Base-by-base conservation (phyloP, 1,140 invertebrate genomes). In the Theocolax elegans region DNA sequence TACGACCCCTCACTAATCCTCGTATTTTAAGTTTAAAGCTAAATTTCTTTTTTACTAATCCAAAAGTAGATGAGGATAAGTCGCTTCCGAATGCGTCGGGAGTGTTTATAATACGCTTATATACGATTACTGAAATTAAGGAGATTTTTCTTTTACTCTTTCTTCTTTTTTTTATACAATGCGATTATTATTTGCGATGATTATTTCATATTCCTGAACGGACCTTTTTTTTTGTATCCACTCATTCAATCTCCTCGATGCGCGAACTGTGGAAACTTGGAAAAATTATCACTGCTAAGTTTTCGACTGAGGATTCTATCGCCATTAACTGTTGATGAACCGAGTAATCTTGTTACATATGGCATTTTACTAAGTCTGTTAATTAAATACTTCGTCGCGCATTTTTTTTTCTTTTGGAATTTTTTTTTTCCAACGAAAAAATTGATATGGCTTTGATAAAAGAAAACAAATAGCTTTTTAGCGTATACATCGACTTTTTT, bases 91-190 rank as follows among this genome's bases (percentile, higher is more conserved):
- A 19, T 2, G 2, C 2, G 27, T 15, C 31, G 63, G 12, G 63
- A 25, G 49, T 17, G 15, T 8, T 19, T 46, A 21, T 35, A 56
- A 27, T 66, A 58, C 64, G 64, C 64, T 66, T 66, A 66, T 29
- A 27, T 38, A 56, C 13, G 29, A 66, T 56, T 46, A 56, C 19
- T n/a, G 35, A 12, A 38, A 12, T 12, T 12, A n/a, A 12, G n/a
- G 42, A 15, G 3, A 35, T 56, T 12, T 12, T 13, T 56, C n/a
- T n/a, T 15, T 4, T 46, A 15, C n/a, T 46, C 42, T 25, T 53
- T 27, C 27, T 29, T 53, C 25, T n/a, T n/a, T n/a, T n/a, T n/a
- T n/a, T n/a, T n/a, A n/a, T n/a, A n/a, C n/a, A n/a, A n/a, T n/a
- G n/a, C n/a, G n/a, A n/a, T n/a, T n/a, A n/a, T n/a, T n/a, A n/a